These are phyloP conservation scores for Macrostomum cliftonense DNA, from an alignment of 2,888 invertebrate species.

Conservation along the genomic window DNA sequence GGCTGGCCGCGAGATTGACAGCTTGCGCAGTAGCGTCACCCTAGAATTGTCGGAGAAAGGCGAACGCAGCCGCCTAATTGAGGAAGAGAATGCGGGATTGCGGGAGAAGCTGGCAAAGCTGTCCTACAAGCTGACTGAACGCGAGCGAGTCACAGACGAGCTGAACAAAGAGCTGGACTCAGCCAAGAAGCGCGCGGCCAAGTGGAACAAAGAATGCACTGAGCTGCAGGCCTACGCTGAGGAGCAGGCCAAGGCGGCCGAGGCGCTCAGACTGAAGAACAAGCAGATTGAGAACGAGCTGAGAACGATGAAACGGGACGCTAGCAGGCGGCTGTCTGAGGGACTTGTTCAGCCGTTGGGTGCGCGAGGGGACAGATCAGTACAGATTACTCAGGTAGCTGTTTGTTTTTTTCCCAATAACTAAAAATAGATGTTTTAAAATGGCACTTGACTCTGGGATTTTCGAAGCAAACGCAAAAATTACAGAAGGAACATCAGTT, in stretches of 20 bases:
- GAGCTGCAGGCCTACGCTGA: constrained; percentile 20
- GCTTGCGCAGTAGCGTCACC: constrained; percentile 14
- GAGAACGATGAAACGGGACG: constrained; percentile 20
- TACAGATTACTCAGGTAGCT: too few relatives aligned
- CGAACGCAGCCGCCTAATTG: constrained; percentile 14
- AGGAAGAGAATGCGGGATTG: constrained; percentile 20
- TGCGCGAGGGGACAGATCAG: neutral
- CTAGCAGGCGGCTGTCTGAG: constrained; percentile 20
- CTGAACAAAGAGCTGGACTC: constrained; percentile 18
- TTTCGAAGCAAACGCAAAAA: too few relatives aligned
- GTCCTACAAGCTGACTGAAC: constrained; percentile 20
- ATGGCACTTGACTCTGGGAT: too few relatives aligned
- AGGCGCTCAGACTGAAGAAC: constrained; percentile 18
- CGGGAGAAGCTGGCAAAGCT: constrained; percentile 16
- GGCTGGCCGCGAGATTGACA: constrained; percentile 19
- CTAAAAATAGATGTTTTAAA: too few relatives aligned
- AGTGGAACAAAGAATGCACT: constrained; percentile 19
- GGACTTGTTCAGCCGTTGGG: neutral
- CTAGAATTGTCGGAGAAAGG: neutral
- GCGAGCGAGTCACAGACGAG: constrained; percentile 16
- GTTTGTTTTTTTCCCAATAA: too few relatives aligned
- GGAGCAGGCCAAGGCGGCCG: constrained; percentile 20
- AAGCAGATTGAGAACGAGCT: constrained; percentile 26
- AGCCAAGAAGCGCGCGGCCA: constrained; percentile 16
- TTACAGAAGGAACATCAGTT: too few relatives aligned